Evolutionary conservation across 2,797 vertebrate species (phyloP).

Genomic region (Loriculus beryllinus): DNA sequence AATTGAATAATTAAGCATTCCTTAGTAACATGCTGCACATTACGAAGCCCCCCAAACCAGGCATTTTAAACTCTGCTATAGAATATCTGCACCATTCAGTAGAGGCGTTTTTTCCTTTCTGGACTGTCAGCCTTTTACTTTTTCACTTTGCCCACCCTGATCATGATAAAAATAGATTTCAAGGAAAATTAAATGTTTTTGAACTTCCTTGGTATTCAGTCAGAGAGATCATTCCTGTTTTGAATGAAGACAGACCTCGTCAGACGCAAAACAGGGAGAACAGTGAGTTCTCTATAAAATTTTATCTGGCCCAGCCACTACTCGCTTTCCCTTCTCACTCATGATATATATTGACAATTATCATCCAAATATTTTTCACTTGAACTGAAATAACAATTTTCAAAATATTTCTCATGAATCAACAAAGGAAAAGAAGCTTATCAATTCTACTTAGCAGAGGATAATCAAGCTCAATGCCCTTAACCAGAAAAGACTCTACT

Average conservation of each 20-base stretch:
- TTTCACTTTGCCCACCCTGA: neutral
- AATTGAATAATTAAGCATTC: neutral
- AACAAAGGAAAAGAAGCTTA: neutral
- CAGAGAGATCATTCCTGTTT: neutral
- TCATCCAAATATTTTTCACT: neutral
- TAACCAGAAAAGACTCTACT: neutral
- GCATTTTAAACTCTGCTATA: neutral
- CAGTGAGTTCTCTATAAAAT: neutral
- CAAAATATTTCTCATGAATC: neutral
- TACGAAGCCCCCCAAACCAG: neutral
- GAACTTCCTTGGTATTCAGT: neutral
- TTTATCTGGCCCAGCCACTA: constrained; percentile 4
- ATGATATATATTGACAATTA: neutral
- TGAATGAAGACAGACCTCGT: neutral
- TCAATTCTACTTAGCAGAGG: neutral
- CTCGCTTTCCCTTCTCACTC: neutral
- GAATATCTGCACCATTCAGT: neutral
- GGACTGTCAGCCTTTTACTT: neutral
- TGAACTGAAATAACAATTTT: neutral
- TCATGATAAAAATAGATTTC: constrained; percentile 31
- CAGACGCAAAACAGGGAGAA: neutral
- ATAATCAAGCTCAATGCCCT: neutral
- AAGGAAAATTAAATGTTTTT: constrained; percentile 38
- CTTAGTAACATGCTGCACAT: neutral
- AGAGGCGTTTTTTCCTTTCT: neutral